A percentile compares a stretch with the other conserved stretches of the same genome.
phyloP scores from a whole-genome alignment of 2,113 vertebrate species.

The Puma concolor region DNA sequence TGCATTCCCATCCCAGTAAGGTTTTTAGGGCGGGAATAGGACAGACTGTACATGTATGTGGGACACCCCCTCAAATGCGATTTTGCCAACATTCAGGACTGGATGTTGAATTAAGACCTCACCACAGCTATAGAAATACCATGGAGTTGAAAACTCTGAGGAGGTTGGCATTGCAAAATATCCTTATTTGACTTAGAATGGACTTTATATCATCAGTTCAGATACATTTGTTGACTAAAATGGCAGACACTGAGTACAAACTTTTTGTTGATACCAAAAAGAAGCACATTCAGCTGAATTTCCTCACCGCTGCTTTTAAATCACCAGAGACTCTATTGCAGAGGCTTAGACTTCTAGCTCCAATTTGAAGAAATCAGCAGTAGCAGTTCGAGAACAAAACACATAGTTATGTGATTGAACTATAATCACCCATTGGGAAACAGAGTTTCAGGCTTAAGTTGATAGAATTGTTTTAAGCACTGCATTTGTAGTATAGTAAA shows the following conservation, averaged over 20 bases:
- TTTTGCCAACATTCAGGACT: slow-evolving; percentile 93
- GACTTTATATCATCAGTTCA: slow-evolving; percentile 90
- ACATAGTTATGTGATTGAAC: not conserved
- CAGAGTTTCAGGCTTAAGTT: not conserved
- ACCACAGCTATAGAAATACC: slow-evolving; percentile 87
- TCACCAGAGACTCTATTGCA: slow-evolving; percentile 89
- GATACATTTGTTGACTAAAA: slow-evolving; percentile 91
- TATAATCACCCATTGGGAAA: not conserved
- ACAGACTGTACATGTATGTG: slow-evolving; percentile 90
- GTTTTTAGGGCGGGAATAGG: slow-evolving; percentile 89
- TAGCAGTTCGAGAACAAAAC: not conserved
- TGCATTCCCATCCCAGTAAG: slow-evolving; percentile 85
- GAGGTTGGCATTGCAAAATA: slow-evolving; percentile 91
- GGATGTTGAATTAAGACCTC: slow-evolving; percentile 94
- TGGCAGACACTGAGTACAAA: slow-evolving; percentile 91
- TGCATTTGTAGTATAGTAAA: not conserved
- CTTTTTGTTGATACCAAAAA: slow-evolving; percentile 90
- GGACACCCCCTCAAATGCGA: slow-evolving; percentile 91
- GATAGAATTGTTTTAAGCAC: not conserved
- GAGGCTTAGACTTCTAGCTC: slow-evolving; percentile 80
- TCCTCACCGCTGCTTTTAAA: slow-evolving; percentile 92
- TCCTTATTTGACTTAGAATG: slow-evolving; percentile 90
- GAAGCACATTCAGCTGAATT: slow-evolving; percentile 92
- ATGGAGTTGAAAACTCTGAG: slow-evolving; percentile 91
- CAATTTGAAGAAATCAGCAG: not conserved